Evolutionary conservation across 1,140 invertebrate species (phyloP).

Genomic region (Gyrodactylus bullatarudis): DNA sequence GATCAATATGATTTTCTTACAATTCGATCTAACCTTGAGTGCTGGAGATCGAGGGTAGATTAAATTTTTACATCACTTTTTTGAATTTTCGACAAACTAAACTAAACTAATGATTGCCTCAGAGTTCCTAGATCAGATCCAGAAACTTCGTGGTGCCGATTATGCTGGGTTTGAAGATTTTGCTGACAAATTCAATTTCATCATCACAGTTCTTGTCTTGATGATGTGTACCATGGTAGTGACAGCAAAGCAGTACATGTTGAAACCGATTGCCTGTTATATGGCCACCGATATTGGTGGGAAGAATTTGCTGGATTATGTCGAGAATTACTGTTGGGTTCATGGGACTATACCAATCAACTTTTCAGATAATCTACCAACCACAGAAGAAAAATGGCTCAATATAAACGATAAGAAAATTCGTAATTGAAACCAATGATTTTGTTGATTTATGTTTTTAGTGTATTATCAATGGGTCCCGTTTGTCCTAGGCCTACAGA

Average conservation of each 20-base stretch:
- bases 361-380: neutral
- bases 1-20: too few species aligned
- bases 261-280: constrained; percentile 5
- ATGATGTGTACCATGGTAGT: neutral
- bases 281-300: constrained; percentile 1
- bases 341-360: constrained; percentile 2
- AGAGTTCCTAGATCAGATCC: constrained; percentile 1
- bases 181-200: constrained; percentile 6
- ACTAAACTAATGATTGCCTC: neutral
- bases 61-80: too few species aligned
- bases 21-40: too few species aligned
- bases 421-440: too few species aligned
- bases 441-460: too few species aligned
- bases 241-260: neutral
- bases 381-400: neutral
- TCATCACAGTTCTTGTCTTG: neutral
- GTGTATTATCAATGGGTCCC: constrained; percentile 11
- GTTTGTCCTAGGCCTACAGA: constrained; percentile 8
- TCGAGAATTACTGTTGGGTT: constrained; percentile 7
- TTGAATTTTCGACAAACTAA: neutral
- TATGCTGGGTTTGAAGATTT: constrained; percentile 1
- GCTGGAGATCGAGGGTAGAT: too few species aligned
- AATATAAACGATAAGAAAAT: neutral
- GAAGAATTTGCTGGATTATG: constrained; percentile 1
- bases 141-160: neutral